These are phyloP conservation scores for Meiosimyza decipiens DNA, from an alignment of 2,888 invertebrate species.

Conservation along the genomic window DNA sequence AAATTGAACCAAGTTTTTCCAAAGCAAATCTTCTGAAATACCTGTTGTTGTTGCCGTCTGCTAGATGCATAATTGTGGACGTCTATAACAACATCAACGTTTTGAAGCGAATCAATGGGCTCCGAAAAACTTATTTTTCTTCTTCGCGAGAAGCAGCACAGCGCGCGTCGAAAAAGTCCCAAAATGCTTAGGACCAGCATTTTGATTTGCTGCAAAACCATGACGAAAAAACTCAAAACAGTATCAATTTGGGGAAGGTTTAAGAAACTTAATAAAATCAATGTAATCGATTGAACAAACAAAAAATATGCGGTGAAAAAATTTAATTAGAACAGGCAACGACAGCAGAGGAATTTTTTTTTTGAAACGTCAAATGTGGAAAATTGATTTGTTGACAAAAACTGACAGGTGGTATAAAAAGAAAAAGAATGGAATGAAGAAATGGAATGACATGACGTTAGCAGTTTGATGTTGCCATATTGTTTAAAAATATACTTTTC, in stretches of 20 bases:
- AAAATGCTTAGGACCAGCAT: conserved; percentile 70
- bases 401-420: not conserved
- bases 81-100: conserved; percentile 70
- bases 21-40: conserved; percentile 10
- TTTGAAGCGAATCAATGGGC: conserved; percentile 66
- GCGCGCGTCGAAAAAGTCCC: conserved; percentile 70
- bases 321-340: conserved; percentile 7
- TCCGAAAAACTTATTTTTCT: conserved; percentile 70
- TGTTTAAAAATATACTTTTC: no score
- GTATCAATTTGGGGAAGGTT: not conserved
- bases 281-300: conserved; percentile 26
- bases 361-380: not conserved
- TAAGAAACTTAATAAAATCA: conserved; percentile 5
- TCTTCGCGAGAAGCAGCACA: conserved; percentile 72
- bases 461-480: no score
- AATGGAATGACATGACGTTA: not conserved
- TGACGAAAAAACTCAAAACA: conserved; percentile 22
- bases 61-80: conserved; percentile 47
- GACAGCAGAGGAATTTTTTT: not conserved
- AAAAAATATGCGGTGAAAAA: conserved; percentile 14
- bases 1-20: no score
- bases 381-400: conserved; percentile 18
- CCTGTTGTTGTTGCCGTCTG: conserved; percentile 30
- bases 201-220: conserved; percentile 69
- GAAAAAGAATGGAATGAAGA: not conserved